Conservation (phyloP, 2,113 vertebrate genomes). For the Boulengerochromis microlepis region DNA sequence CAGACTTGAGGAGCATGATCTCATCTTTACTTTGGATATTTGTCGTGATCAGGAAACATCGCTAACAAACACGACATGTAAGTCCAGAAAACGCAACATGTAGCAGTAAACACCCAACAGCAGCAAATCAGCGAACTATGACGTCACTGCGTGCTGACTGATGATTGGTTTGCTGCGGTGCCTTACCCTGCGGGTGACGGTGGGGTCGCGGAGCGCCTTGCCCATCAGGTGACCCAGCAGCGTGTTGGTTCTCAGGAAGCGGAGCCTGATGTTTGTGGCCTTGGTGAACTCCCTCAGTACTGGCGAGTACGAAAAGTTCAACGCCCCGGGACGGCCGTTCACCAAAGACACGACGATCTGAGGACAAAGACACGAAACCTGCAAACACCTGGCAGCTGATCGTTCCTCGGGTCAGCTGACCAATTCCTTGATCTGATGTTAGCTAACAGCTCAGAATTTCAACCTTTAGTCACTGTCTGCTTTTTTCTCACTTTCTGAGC, state of each 20-base stretch:
- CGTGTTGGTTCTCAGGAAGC: conserved; percentile 94
- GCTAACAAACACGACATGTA: neutral
- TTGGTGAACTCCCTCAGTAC: conserved; percentile 93
- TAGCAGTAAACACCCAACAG: neutral
- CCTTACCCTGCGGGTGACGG: conserved; percentile 88
- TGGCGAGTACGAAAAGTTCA: conserved; percentile 96
- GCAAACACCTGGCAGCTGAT: neutral
- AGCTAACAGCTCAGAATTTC: neutral
- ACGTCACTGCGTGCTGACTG: neutral
- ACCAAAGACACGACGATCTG: conserved; percentile 96
- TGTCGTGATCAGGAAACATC: neutral
- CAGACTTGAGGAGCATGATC: neutral
- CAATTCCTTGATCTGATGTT: neutral
- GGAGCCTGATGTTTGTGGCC: conserved; percentile 90
- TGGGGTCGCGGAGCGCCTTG: conserved; percentile 92
- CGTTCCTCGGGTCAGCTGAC: neutral
- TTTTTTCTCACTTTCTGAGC: neutral
- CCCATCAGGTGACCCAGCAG: conserved; percentile 97
- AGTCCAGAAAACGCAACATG: neutral
- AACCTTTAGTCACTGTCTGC: neutral
- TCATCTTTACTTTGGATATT: neutral
- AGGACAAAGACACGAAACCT: neutral
- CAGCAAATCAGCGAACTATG: neutral
- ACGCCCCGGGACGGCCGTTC: conserved; percentile 89
- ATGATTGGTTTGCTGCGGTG: neutral